Evolutionary conservation across 2,113 vertebrate species (phyloP).

Genomic region (Formicarius rufipectus): DNA sequence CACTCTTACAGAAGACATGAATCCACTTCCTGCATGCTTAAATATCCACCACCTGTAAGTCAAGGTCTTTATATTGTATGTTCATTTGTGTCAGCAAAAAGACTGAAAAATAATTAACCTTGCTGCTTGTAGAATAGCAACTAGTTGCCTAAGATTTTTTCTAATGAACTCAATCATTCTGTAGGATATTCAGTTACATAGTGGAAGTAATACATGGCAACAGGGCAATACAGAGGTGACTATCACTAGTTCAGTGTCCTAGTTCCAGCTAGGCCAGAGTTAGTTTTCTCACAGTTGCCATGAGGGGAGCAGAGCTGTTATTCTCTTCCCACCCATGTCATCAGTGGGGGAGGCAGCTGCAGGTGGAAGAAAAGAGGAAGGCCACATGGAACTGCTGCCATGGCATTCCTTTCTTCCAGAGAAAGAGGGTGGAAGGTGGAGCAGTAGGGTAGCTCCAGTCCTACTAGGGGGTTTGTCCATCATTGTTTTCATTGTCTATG

Average conservation of each 20-base stretch:
- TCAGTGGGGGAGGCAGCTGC: neutral
- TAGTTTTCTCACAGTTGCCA: neutral
- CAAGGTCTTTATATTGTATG: neutral
- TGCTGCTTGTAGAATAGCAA: neutral
- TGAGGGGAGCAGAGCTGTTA: neutral
- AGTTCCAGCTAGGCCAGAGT: neutral
- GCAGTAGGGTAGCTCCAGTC: neutral
- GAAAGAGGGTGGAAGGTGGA: accelerated
- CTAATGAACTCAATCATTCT: neutral
- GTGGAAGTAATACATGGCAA: neutral
- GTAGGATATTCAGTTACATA: neutral
- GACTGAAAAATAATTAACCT: neutral
- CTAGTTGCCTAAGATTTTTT: neutral
- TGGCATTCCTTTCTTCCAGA: neutral
- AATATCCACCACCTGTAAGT: neutral
- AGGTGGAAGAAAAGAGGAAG: neutral
- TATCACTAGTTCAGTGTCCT: neutral
- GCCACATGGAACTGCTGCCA: accelerated
- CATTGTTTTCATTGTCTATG: neutral
- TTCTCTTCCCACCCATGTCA: neutral
- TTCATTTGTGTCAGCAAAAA: neutral
- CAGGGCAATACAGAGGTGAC: neutral
- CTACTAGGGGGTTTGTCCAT: accelerated
- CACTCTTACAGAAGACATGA: neutral
- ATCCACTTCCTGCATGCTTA: neutral